Evolutionary conservation across 2,888 invertebrate genomes (phyloP).

Genomic region (Eupithecia pulchellata): DNA sequence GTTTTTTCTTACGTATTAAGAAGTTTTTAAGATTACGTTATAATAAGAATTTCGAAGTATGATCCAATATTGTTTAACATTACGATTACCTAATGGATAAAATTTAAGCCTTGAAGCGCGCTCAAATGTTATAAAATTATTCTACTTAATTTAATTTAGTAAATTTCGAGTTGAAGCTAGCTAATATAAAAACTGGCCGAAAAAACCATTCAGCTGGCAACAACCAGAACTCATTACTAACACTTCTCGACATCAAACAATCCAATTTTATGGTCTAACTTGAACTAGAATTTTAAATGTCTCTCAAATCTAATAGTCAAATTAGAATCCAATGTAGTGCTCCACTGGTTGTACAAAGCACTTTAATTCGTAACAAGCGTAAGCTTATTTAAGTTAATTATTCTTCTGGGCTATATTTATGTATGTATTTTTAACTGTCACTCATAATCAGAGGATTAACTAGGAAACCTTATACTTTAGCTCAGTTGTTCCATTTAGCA

Average conservation of each 20-base stretch:
- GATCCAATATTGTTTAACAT: not conserved
- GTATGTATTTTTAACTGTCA: not conserved
- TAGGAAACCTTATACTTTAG: not conserved
- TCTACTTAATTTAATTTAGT: not conserved
- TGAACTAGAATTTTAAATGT: constrained; percentile 76
- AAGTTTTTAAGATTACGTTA: not conserved
- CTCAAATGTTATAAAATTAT: not conserved
- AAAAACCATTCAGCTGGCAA: constrained; percentile 21
- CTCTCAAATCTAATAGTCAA: constrained; percentile 77
- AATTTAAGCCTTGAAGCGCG: not conserved
- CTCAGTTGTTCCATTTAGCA: too few species aligned
- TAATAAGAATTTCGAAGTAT: not conserved
- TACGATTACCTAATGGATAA: too few species aligned
- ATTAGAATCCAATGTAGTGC: constrained; percentile 75
- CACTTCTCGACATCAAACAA: constrained; percentile 64
- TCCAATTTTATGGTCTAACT: constrained; percentile 69
- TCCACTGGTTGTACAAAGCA: constrained; percentile 37
- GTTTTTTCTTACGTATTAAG: not conserved
- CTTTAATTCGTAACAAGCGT: constrained; percentile 24
- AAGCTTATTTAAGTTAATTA: constrained; percentile 34
- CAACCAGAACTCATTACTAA: constrained; percentile 54
- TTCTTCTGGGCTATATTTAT: not conserved
- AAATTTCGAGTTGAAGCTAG: too few species aligned
- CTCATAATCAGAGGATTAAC: not conserved
- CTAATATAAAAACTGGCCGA: not conserved